A percentile compares a stretch with the other conserved stretches of the same genome.
These are phyloP conservation scores for Prunella himalayana DNA, from an alignment of 2,113 vertebrate species.

Conservation along the genomic window DNA sequence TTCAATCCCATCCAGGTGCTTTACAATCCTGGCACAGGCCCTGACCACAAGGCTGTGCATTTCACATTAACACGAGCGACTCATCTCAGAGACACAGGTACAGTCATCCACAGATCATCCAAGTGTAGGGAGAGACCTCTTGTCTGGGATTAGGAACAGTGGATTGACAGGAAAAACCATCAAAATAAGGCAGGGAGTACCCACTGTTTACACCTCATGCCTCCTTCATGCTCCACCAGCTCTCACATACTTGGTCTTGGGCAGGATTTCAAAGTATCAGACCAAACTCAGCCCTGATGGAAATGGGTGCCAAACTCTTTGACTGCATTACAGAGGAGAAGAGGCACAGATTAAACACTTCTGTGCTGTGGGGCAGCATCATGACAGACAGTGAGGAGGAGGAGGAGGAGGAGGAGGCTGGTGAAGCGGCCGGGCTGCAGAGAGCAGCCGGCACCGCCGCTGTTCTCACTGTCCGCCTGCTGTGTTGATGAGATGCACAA, in stretches of 20 bases:
- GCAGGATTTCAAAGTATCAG: not conserved
- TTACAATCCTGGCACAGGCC: conserved; percentile 43
- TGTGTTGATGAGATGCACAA: conserved; percentile 3
- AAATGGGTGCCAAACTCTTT: not conserved
- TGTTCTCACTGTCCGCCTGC: not conserved
- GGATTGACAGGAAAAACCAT: not conserved
- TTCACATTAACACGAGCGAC: not conserved
- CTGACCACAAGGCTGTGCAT: not conserved
- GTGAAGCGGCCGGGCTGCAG: not conserved
- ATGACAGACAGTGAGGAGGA: not conserved
- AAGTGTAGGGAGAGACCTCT: not conserved
- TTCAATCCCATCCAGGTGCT: conserved; percentile 46
- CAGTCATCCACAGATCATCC: not conserved
- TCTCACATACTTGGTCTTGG: not conserved
- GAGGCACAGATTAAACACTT: not conserved
- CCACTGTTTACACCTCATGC: not conserved
- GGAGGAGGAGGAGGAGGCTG: not conserved
- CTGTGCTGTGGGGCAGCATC: not conserved
- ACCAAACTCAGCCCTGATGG: not conserved
- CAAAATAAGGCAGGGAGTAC: not conserved
- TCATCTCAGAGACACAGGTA: not conserved
- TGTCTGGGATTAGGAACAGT: not conserved
- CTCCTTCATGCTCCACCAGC: not conserved
- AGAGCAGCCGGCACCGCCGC: not conserved
- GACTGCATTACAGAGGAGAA: not conserved